A percentile compares a stretch with the other conserved stretches of the same genome.
These are phyloP conservation scores for Zapornia atra DNA, from an alignment of 2,113 vertebrate species.

Conservation along the genomic window DNA sequence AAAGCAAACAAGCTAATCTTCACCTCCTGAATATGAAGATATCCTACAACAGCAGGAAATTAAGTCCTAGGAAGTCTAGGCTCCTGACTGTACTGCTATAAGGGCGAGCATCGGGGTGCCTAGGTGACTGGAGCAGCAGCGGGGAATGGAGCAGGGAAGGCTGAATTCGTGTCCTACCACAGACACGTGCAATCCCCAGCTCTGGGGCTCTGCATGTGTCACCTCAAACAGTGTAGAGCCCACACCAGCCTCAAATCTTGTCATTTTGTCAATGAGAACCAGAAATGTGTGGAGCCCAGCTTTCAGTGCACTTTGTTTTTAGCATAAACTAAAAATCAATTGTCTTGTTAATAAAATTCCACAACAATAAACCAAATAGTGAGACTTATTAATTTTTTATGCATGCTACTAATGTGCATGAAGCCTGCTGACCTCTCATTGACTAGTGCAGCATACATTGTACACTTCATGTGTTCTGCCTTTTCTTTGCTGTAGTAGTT, in stretches of 20 bases:
- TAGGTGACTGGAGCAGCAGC: accelerated
- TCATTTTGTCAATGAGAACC: conserved; percentile 30
- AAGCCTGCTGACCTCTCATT: conserved; percentile 39
- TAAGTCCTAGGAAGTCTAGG: neutral
- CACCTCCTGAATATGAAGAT: neutral
- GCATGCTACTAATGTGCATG: neutral
- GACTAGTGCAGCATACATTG: neutral
- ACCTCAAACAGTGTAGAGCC: neutral
- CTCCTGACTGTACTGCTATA: neutral
- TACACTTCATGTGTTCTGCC: neutral
- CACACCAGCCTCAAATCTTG: neutral
- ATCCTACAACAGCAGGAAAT: neutral
- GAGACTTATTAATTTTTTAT: conserved; percentile 62
- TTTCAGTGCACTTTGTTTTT: neutral
- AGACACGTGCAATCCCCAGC: neutral
- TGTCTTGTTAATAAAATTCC: conserved; percentile 50
- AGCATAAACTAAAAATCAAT: conserved; percentile 38
- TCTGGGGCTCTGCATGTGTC: neutral
- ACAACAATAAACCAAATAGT: conserved; percentile 65
- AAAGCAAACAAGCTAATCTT: neutral
- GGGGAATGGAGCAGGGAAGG: neutral
- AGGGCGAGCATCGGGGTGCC: neutral
- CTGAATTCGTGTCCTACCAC: accelerated
- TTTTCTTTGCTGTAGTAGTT: neutral
- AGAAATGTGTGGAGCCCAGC: neutral